phyloP scores from a whole-genome alignment of 2,888 invertebrate genomes.

The Oligia strigilis region DNA sequence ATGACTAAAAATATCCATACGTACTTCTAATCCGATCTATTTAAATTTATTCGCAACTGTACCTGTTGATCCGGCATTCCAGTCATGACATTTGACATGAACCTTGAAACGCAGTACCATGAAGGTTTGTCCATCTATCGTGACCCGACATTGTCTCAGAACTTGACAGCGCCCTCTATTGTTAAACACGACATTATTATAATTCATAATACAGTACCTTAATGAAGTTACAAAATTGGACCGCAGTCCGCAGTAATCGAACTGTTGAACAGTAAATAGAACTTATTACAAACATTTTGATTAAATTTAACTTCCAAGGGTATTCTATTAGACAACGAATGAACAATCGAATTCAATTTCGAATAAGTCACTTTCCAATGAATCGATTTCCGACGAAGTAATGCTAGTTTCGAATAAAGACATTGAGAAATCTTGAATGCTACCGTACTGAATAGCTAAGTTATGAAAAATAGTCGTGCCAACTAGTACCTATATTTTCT shows the following conservation, averaged over 20 bases:
- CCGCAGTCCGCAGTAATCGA: constrained; percentile 38
- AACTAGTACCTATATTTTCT: constrained; percentile 1
- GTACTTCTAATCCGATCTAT: constrained; percentile 58
- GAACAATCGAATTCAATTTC: constrained; percentile 66
- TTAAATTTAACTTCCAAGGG: constrained; percentile 69
- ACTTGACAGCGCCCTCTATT: constrained; percentile 75
- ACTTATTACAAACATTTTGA: constrained; percentile 69
- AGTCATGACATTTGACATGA: constrained; percentile 78
- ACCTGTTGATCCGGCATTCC: constrained; percentile 70
- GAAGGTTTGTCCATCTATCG: constrained; percentile 77
- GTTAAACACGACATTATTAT: constrained; percentile 68
- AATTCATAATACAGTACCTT: constrained; percentile 51
- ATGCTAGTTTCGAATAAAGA: constrained; percentile 48
- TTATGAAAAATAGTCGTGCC: constrained; percentile 22
- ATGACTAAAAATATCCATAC: constrained; percentile 50
- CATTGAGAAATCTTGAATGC: constrained; percentile 50
- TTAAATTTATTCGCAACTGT: constrained; percentile 62
- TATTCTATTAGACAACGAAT: constrained; percentile 58
- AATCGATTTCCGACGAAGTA: constrained; percentile 57
- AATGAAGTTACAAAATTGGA: constrained; percentile 61
- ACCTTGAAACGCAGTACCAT: constrained; percentile 72
- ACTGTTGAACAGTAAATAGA: constrained; percentile 50
- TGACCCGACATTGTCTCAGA: constrained; percentile 72
- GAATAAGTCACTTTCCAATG: constrained; percentile 58
- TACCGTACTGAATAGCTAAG: constrained; percentile 19